Evolutionary conservation across 1,140 invertebrate genomes (phyloP).

Genomic region (Heliconius hermathena): DNA sequence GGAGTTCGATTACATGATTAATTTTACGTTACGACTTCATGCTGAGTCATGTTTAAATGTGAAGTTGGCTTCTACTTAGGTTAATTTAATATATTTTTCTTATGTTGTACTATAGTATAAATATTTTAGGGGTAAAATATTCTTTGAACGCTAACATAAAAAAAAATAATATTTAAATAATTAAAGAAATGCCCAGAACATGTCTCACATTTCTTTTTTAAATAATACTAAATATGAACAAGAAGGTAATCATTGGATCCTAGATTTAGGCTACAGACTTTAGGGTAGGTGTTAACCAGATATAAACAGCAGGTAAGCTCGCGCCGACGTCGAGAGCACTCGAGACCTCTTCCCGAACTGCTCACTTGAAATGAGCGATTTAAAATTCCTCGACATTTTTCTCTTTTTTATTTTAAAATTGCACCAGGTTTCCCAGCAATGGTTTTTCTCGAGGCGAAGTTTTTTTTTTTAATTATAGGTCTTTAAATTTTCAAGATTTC

Average conservation of each 20-base stretch:
- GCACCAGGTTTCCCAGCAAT: background rate
- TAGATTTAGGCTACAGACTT: background rate
- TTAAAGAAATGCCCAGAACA: background rate
- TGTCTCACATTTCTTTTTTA: background rate
- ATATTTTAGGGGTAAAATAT: background rate
- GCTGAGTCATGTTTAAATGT: constrained; percentile 17
- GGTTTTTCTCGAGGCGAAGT: background rate
- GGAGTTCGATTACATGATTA: constrained; percentile 56
- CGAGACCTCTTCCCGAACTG: constrained; percentile 64
- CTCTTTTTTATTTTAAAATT: constrained; percentile 21
- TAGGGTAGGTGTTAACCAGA: constrained; percentile 48
- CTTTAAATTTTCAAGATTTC: background rate
- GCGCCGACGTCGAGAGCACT: constrained; percentile 57
- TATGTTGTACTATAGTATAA: background rate
- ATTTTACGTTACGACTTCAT: constrained; percentile 37
- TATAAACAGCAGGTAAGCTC: constrained; percentile 65
- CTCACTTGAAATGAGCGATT: constrained; percentile 58
- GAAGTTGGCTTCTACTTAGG: background rate
- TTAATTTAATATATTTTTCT: background rate
- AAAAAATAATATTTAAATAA: too few relatives aligned
- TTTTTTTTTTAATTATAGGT: background rate
- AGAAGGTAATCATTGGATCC: background rate
- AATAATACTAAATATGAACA: background rate
- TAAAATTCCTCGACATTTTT: constrained; percentile 43
- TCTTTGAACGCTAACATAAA: too few relatives aligned